These are phyloP conservation scores for Serripes groenlandicus DNA, from an alignment of 2,888 invertebrate species.

Conservation along the genomic window DNA sequence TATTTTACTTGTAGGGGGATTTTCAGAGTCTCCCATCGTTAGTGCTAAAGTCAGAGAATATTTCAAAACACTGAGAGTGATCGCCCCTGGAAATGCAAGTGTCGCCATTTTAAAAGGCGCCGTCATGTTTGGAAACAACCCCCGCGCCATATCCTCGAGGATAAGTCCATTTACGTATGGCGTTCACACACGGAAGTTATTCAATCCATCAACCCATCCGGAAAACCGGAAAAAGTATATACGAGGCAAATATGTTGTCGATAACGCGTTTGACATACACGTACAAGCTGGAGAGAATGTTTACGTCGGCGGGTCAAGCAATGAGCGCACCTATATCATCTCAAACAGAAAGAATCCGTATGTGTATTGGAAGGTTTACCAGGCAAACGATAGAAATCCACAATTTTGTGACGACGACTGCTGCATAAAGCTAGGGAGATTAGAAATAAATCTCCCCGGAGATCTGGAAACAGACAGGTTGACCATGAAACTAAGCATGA, in stretches of 20 bases:
- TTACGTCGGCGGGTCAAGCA: constrained; percentile 44
- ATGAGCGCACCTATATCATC: constrained; percentile 32
- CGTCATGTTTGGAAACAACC: constrained; percentile 66
- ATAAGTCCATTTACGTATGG: constrained; percentile 67
- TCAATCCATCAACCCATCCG: constrained; percentile 33
- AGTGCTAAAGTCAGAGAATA: constrained; percentile 41
- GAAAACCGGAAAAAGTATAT: constrained; percentile 12
- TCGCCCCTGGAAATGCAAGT: constrained; percentile 53
- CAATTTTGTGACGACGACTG: constrained; percentile 56
- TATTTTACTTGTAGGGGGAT: constrained; percentile 66
- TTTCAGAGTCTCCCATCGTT: constrained; percentile 63
- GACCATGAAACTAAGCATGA: constrained; percentile 48
- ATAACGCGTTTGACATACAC: constrained; percentile 59
- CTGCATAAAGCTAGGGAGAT: constrained; percentile 45
- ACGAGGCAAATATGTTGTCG: constrained; percentile 47
- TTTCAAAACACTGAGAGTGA: constrained; percentile 42
- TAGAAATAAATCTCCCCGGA: constrained; percentile 41
- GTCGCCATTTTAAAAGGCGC: constrained; percentile 65
- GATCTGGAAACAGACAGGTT: constrained; percentile 5
- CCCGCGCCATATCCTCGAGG: constrained; percentile 55
- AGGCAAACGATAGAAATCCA: constrained; percentile 43
- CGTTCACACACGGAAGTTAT: constrained; percentile 52
- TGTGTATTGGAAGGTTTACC: constrained; percentile 62
- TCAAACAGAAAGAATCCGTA: constrained; percentile 34
- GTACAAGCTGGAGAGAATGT: constrained; percentile 47